phyloP scores from a whole-genome alignment of 2,888 invertebrate species.

The Enchytraeus crypticus region DNA sequence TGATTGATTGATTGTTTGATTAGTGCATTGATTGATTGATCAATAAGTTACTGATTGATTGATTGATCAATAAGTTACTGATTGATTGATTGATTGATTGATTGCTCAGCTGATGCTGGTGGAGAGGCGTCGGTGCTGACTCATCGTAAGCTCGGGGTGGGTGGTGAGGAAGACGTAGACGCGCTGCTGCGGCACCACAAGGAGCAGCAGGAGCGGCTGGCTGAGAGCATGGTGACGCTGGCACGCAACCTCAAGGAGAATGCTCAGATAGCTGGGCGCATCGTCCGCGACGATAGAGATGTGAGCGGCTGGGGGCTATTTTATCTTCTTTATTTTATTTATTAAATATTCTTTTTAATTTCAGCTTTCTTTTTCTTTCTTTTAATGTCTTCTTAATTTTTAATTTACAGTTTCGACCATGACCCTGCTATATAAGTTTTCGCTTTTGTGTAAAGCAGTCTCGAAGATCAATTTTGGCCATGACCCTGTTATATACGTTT shows the following conservation, averaged over 20 bases:
- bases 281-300: constrained; percentile 81
- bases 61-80: too few species aligned
- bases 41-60: too few species aligned
- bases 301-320: constrained; percentile 48
- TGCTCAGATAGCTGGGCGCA: constrained; percentile 74
- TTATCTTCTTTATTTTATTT: neutral
- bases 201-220: constrained; percentile 79
- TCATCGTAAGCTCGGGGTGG: neutral
- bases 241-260: constrained; percentile 82
- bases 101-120: neutral
- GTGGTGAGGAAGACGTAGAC: constrained; percentile 59
- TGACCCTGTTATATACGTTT: too few species aligned
- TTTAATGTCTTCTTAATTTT: neutral
- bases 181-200: constrained; percentile 76
- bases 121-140: too few species aligned
- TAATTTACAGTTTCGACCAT: neutral
- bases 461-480: too few species aligned
- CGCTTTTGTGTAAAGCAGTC: too few species aligned
- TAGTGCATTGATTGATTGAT: too few species aligned
- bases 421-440: too few species aligned
- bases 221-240: constrained; percentile 83
- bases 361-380: neutral
- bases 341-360: neutral
- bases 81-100: too few species aligned
- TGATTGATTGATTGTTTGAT: too few species aligned